Evolutionary conservation across 2,888 invertebrate species (phyloP).

Genomic region (Netelia melanura): DNA sequence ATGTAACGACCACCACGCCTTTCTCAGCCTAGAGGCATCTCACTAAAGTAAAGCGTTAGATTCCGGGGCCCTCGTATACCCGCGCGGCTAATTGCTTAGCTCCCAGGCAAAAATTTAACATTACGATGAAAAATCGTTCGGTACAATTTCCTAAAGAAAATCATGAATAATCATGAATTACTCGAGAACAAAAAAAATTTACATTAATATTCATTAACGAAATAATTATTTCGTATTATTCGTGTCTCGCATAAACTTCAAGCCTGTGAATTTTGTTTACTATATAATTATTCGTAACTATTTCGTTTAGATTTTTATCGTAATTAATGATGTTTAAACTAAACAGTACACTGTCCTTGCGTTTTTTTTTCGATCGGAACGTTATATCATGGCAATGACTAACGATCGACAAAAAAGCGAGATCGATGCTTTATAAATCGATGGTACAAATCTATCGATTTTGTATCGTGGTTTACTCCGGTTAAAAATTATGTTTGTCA

Average conservation of each 20-base stretch:
- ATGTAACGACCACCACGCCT: constrained; percentile 77
- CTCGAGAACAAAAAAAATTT: not conserved
- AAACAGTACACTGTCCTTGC: too few relatives aligned
- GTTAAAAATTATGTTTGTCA: constrained; percentile 24
- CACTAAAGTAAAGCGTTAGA: constrained; percentile 70
- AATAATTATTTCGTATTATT: constrained; percentile 19
- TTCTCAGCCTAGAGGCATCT: constrained; percentile 83
- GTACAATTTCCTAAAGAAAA: not conserved
- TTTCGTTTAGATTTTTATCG: too few relatives aligned
- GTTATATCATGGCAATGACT: too few relatives aligned
- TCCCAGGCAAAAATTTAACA: constrained; percentile 27
- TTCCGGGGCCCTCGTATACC: constrained; percentile 69
- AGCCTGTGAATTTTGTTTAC: too few relatives aligned
- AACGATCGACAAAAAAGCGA: too few relatives aligned
- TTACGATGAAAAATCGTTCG: constrained; percentile 11
- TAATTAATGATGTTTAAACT: too few relatives aligned
- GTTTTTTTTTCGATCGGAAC: too few relatives aligned
- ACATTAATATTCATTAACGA: constrained; percentile 39
- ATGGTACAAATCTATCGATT: not conserved
- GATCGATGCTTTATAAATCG: too few relatives aligned
- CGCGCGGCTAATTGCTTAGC: constrained; percentile 19
- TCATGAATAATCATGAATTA: not conserved
- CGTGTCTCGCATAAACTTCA: not conserved
- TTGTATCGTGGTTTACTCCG: not conserved
- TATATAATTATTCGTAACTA: constrained; percentile 6